Base-by-base conservation (phyloP, 2,797 vertebrate species). In the Allobates femoralis region DNA sequence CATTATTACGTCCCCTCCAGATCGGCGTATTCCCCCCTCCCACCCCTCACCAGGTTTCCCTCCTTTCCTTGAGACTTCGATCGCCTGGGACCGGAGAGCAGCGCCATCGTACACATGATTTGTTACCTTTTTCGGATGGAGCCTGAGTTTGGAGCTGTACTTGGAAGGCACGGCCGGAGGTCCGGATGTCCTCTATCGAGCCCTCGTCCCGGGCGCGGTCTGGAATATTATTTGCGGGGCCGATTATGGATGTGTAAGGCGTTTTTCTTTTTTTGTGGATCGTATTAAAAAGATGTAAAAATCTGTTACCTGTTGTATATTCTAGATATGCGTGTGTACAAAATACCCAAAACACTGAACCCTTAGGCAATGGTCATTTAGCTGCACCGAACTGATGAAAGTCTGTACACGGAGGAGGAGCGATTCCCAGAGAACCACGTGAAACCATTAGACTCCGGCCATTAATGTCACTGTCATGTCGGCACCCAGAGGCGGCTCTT, bases 281-380 rank as follows among this genome's bases (percentile, higher is more conserved):
- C 69, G 83, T 88, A 88, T 69, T 88, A 88, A 88, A 88, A n/a
- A 85, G 78, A 88, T 77, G 87, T 88, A 88, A 88, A 88, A 88
- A 88, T 64, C 37, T 34, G 32, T 67, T 80, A 84, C 67, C 77
- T 75, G 77, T 84, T 19, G 21, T 77, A 28, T 82, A 78, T 51
- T 69, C 66, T 86, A 77, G 82, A 82, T 78, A 50, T 58, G 21
- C 50, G 23, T 81, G 69, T 67, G 62, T 88, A 85, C 71, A 88
- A 88, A 88, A 88, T 74, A 19, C 83, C 82, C 41, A 11, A 85
- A 88, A 88, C 84, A 88, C 87, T 88, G 87, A 87, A 58, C 74
- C 86, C 26, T 60, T 58, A 55, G 73, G 73, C 81, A 71, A 67
- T 71, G 30, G 30, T 21, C 66, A 51, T 64, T 46, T 67, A 41